Percentiles rank a stretch among this genome's conserved stretches.
Conservation (phyloP, 1,140 invertebrate genomes). For the Pemphigus obesinymphae region DNA sequence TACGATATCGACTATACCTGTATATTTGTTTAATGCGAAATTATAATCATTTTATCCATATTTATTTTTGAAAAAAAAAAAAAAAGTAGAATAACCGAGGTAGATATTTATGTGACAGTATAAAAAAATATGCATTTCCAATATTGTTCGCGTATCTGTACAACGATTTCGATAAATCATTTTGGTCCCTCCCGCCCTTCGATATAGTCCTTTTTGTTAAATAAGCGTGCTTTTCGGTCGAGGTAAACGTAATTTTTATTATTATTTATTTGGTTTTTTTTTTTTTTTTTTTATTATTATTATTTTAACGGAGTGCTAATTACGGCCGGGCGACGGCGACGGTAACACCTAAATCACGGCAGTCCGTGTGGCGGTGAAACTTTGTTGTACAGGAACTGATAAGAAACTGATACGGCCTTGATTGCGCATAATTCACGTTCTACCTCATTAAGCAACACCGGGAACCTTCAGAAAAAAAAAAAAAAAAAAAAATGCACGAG, state of each 20-base stretch:
- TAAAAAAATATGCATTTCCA: not conserved
- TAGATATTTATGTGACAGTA: not conserved
- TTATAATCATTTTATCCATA: too few relatives aligned
- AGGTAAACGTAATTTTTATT: not conserved
- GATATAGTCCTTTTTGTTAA: not conserved
- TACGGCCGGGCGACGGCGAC: too few relatives aligned
- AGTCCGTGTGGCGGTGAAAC: conserved; percentile 27
- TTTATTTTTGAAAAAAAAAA: too few relatives aligned
- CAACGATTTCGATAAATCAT: conserved; percentile 3
- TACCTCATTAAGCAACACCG: conserved; percentile 32
- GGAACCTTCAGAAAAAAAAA: not conserved
- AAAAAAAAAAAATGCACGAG: not conserved
- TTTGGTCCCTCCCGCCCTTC: not conserved
- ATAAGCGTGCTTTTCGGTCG: not conserved
- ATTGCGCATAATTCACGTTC: conserved; percentile 40
- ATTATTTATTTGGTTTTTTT: too few relatives aligned
- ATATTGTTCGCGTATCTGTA: not conserved
- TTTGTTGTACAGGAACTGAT: conserved; percentile 33
- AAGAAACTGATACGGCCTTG: conserved; percentile 39
- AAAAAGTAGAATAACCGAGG: too few relatives aligned
- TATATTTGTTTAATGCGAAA: too few relatives aligned
- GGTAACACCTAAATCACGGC: conserved; percentile 31
- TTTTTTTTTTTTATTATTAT: not conserved
- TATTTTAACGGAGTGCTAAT: conserved; percentile 33
- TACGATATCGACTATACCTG: too few relatives aligned